Evolutionary conservation across 1,140 invertebrate species (phyloP), one percentile per base, ranked within the genome.

Genomic region (Chelonus insularis): DNA sequence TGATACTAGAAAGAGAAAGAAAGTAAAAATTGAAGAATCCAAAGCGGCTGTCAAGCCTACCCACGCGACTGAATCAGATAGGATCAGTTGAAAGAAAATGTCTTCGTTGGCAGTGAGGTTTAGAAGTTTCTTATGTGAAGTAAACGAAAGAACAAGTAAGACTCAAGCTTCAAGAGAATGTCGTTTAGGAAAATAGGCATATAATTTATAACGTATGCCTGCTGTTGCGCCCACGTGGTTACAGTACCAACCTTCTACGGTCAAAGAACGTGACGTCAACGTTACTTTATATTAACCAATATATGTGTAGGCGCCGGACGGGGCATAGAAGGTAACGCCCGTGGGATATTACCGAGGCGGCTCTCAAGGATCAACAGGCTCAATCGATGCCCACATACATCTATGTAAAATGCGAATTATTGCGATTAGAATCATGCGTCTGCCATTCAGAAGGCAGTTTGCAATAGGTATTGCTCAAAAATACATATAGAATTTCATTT

Each of bases 261-360:
- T 65, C 57, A 32, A 50, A 56, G 43, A 47, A 64, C 59, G 70
- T 75, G 73, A 75, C 73, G 73, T 75, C 72, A 75, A 67, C 69
- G 63, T 68, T 69, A 73, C 71, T 75, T 73, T 68, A 70, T 65
- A 68, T 71, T 68, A 65, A 68, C 63, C 70, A 66, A 69, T 67
- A 66, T 67, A 57, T 61, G 67, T 66, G 71, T 73, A 73, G 71
- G 67, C 70, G 71, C 62, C 64, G 58, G 51, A 63, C 57, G 56
- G 43, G 63, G 69, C 73, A 67, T 70, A 70, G 70, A 72, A 73
- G 71, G 73, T 67, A 72, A 72, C 64, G 58, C 65, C 68, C 68
- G 72, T 75, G 68, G 72, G 71, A 74, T 71, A 69, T 61, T 41
- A 56, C 41, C 63, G 57, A 65, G 68, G 62, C 62, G 59, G 60